Percentiles rank a stretch among this genome's conserved stretches.
Evolutionary conservation across 2,888 invertebrate genomes (phyloP).

Genomic region (Carpatolechia fugitivella): DNA sequence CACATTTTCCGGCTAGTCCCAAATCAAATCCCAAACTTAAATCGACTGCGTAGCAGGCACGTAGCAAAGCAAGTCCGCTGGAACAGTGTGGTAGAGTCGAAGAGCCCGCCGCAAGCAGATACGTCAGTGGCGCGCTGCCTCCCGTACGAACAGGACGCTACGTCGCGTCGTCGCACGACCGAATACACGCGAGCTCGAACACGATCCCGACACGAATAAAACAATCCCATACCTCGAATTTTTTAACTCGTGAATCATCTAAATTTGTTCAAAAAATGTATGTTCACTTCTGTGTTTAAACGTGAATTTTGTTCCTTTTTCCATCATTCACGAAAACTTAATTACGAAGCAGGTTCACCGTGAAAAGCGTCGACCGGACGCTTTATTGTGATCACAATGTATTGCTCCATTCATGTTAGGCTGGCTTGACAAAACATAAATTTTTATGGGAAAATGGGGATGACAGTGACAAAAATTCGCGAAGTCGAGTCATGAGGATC

Average conservation of each 20-base stretch:
- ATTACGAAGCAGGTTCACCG: constrained; percentile 31
- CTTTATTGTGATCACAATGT: constrained; percentile 43
- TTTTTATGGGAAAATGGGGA: constrained; percentile 19
- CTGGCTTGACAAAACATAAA: constrained; percentile 28
- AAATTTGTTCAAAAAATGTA: background rate
- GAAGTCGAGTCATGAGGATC: constrained; percentile 38
- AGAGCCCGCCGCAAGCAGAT: constrained; percentile 17
- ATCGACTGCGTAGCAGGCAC: background rate
- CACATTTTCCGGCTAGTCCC: background rate
- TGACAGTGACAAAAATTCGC: constrained; percentile 31
- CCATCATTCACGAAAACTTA: constrained; percentile 22
- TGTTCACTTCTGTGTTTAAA: background rate
- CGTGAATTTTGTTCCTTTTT: constrained; percentile 29
- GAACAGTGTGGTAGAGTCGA: background rate
- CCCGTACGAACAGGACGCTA: constrained; percentile 47
- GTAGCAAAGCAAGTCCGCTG: background rate
- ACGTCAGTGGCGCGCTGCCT: constrained; percentile 64
- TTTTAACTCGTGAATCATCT: background rate
- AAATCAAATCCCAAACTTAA: background rate
- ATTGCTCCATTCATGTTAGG: constrained; percentile 31
- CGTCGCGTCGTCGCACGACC: constrained; percentile 38
- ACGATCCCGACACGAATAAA: constrained; percentile 44
- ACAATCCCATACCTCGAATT: background rate
- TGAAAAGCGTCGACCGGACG: constrained; percentile 38
- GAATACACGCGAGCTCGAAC: constrained; percentile 52